These are phyloP conservation scores for Heloderma charlesbogerti DNA, from an alignment of 2,113 vertebrate genomes.

Conservation along the genomic window DNA sequence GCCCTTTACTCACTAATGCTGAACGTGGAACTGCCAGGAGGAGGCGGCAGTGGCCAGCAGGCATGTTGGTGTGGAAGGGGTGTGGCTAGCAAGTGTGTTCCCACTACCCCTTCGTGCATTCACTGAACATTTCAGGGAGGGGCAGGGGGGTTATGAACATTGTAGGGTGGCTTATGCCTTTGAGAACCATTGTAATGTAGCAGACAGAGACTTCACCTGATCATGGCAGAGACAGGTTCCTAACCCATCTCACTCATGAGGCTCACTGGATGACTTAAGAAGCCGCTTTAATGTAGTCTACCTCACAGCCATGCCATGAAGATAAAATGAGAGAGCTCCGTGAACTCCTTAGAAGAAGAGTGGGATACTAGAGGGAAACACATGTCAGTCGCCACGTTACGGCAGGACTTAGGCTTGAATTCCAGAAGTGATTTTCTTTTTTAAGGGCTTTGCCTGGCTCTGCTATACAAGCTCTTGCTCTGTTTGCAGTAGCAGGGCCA, in stretches of 20 bases:
- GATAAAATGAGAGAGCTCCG: neutral
- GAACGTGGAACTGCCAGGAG: neutral
- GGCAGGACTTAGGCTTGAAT: neutral
- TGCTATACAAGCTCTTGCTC: neutral
- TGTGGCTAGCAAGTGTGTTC: too few relatives aligned
- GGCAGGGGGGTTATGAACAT: too few relatives aligned
- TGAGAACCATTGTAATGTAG: too few relatives aligned
- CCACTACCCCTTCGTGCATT: too few relatives aligned
- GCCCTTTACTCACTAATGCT: neutral
- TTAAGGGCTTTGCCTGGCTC: neutral
- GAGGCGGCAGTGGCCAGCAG: too few relatives aligned
- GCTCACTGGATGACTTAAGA: neutral
- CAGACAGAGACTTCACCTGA: too few relatives aligned
- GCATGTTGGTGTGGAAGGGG: too few relatives aligned
- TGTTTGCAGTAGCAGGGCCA: neutral
- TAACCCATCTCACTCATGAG: neutral
- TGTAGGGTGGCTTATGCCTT: too few relatives aligned
- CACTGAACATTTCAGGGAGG: too few relatives aligned
- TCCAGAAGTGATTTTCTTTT: neutral
- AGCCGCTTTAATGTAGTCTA: neutral
- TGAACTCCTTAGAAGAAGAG: neutral
- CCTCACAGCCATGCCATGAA: neutral
- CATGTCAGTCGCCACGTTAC: neutral
- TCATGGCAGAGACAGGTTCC: neutral
- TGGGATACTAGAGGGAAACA: neutral